These are phyloP conservation scores for Rhinichthys klamathensis DNA, from an alignment of 2,113 vertebrate species.

Conservation along the genomic window DNA sequence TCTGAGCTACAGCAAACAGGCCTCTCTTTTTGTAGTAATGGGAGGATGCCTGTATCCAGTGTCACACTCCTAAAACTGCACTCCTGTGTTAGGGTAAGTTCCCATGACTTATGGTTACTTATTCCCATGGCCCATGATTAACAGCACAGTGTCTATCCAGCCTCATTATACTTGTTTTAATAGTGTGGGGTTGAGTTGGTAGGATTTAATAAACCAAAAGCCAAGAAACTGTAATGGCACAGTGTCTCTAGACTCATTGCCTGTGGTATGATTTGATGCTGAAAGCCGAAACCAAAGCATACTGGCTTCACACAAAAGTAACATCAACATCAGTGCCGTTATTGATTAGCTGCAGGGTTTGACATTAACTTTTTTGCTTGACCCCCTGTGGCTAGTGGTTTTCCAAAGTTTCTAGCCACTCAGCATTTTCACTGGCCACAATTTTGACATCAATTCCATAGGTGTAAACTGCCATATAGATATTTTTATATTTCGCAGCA, in stretches of 20 bases:
- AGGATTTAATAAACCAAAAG: slow-evolving; percentile 35
- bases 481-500: too few relatives aligned
- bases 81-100: background rate
- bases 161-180: slow-evolving; percentile 22
- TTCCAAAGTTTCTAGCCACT: too few relatives aligned
- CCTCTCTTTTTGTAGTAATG: slow-evolving; percentile 5
- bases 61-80: background rate
- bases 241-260: slow-evolving; percentile 1
- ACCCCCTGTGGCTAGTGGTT: too few relatives aligned
- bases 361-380: too few relatives aligned
- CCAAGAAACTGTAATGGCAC: slow-evolving; percentile 38
- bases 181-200: slow-evolving; percentile 8
- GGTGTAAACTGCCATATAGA: too few relatives aligned
- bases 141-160: slow-evolving; percentile 18
- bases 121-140: slow-evolving; percentile 9
- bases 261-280: background rate
- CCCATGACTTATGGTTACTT: background rate
- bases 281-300: background rate
- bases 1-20: background rate
- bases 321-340: background rate
- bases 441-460: too few relatives aligned
- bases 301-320: background rate
- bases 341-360: too few relatives aligned
- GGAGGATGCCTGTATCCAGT: background rate
- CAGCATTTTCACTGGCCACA: too few relatives aligned